Evolutionary conservation across 2,113 vertebrate species (phyloP).

Genomic region (Ia io): DNA sequence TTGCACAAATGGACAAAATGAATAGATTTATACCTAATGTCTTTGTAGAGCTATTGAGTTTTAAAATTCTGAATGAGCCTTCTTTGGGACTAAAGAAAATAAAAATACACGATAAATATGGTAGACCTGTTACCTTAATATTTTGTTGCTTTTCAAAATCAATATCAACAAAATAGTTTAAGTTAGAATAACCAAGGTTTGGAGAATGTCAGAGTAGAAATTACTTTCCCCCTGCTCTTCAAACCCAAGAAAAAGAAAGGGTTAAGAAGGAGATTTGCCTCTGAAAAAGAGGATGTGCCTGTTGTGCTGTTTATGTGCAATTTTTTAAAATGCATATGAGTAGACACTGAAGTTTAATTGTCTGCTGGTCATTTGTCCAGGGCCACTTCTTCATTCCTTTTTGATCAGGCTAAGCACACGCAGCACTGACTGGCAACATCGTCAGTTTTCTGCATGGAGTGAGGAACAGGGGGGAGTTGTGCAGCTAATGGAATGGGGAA

Average conservation of each 20-base stretch:
- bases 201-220: background rate
- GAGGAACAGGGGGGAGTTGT: background rate
- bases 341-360: background rate
- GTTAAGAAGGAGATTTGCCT: background rate
- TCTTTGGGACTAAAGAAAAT: background rate
- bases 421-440: rapidly evolving
- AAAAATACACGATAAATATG: background rate
- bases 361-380: background rate
- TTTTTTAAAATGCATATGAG: background rate
- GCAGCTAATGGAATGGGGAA: background rate
- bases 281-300: background rate
- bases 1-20: background rate
- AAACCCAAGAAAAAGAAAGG: background rate
- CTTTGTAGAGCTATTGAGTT: background rate
- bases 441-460: background rate
- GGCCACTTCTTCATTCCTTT: background rate
- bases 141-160: conserved; percentile 11
- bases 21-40: background rate
- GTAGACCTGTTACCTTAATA: background rate
- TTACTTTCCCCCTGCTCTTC: background rate
- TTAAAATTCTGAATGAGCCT: background rate
- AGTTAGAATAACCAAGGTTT: background rate
- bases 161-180: background rate
- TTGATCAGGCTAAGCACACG: background rate
- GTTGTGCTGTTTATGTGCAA: too few species aligned